Evolutionary conservation across 1,140 invertebrate genomes (phyloP).

Genomic region (Euura saliciscinereae): DNA sequence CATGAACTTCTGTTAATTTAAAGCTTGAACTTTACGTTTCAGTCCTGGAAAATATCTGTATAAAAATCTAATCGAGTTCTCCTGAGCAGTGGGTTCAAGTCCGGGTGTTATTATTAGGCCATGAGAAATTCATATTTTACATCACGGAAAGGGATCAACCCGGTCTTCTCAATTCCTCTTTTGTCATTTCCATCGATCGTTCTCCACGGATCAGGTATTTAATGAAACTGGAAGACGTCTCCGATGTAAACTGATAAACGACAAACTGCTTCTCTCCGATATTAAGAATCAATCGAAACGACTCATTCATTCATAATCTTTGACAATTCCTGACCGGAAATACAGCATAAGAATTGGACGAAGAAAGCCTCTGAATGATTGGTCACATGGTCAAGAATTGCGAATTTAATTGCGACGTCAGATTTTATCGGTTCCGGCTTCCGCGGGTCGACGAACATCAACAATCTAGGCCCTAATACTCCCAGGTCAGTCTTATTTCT

Average conservation of each 20-base stretch:
- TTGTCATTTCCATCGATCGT: not conserved
- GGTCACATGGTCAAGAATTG: not conserved
- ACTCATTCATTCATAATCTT: too few species aligned
- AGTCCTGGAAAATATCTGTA: not conserved
- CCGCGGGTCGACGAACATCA: too few species aligned
- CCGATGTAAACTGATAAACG: not conserved
- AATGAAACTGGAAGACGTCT: too few species aligned
- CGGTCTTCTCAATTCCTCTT: not conserved
- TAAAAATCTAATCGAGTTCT: not conserved
- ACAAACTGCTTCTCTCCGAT: not conserved
- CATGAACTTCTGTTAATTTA: not conserved
- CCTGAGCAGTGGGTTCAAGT: too few species aligned
- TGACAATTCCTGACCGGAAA: too few species aligned
- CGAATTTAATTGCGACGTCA: not conserved
- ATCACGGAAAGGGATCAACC: not conserved
- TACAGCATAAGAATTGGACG: not conserved
- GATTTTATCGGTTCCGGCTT: too few species aligned
- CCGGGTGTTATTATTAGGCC: not conserved
- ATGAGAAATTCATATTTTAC: not conserved
- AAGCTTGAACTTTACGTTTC: not conserved
- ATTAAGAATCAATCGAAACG: not conserved
- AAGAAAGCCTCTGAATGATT: not conserved
- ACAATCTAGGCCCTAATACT: not conserved
- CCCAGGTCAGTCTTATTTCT: not conserved
- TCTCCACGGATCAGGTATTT: not conserved